phyloP scores from a whole-genome alignment of 2,888 invertebrate species.

The Hirtodrosophila cameraria region DNA sequence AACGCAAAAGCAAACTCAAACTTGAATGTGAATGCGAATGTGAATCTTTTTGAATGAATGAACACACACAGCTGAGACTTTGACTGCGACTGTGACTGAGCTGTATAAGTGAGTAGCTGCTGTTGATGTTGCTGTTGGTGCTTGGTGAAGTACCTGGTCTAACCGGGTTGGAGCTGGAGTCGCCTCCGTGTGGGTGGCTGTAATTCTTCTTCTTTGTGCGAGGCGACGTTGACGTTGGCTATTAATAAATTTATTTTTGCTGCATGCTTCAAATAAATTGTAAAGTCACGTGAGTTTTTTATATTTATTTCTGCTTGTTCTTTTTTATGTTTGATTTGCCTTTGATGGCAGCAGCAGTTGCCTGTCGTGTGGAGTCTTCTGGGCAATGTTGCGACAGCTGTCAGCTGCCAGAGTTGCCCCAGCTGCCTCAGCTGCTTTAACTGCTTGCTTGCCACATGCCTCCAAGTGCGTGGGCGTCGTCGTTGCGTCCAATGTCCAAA shows the following conservation, averaged over 20 bases:
- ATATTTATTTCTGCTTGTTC: neutral
- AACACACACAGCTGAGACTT: constrained; percentile 35
- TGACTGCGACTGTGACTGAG: neutral
- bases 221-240: constrained; percentile 56
- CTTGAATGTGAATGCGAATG: constrained; percentile 46
- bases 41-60: constrained; percentile 69
- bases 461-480: constrained; percentile 53
- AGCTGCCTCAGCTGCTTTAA: constrained; percentile 37
- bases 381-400: constrained; percentile 68
- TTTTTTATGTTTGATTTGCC: constrained; percentile 60
- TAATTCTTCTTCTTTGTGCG: constrained; percentile 51
- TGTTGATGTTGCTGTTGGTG: too few species aligned
- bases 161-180: constrained; percentile 13
- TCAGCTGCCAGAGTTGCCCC: constrained; percentile 56
- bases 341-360: constrained; percentile 61
- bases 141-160: constrained; percentile 9
- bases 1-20: neutral
- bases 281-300: constrained; percentile 68
- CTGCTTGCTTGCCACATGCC: constrained; percentile 44
- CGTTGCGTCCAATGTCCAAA: constrained; percentile 52
- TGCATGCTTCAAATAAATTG: constrained; percentile 74
- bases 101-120: too few species aligned
- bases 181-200: constrained; percentile 44
- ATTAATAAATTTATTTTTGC: constrained; percentile 73
- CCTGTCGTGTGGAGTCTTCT: constrained; percentile 23